Conservation (phyloP, 2,113 vertebrate species). For the Pavo muticus region DNA sequence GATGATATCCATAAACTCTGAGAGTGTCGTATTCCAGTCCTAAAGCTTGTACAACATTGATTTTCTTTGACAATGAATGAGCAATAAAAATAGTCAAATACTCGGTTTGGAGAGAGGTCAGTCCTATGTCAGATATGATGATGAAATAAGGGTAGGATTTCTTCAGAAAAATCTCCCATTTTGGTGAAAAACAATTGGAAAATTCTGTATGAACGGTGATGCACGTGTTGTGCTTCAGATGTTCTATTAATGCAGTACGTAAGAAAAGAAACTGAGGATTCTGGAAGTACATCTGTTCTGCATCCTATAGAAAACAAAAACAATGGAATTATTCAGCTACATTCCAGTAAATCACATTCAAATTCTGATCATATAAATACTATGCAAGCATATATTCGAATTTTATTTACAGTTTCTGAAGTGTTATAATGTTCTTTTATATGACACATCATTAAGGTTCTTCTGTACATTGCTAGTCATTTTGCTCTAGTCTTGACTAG, state of each 20-base stretch:
- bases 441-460: too few relatives aligned
- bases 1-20: constrained; percentile 45
- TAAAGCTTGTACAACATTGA: constrained; percentile 38
- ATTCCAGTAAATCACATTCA: neutral
- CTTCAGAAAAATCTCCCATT: constrained; percentile 62
- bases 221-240: constrained; percentile 55
- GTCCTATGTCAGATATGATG: constrained; percentile 47
- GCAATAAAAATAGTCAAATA: constrained; percentile 56
- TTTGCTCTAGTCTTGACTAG: neutral
- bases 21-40: constrained; percentile 51
- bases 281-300: constrained; percentile 50
- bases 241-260: constrained; percentile 47
- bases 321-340: neutral
- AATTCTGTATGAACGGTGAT: constrained; percentile 56
- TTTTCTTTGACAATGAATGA: constrained; percentile 63
- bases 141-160: constrained; percentile 66
- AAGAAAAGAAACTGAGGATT: constrained; percentile 26
- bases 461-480: neutral
- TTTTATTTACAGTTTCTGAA: neutral
- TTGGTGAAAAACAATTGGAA: constrained; percentile 52
- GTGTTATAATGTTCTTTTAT: neutral
- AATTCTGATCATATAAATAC: neutral
- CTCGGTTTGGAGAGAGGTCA: constrained; percentile 29
- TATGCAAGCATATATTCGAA: neutral
- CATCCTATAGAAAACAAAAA: constrained; percentile 50